Conservation (phyloP, 1,140 invertebrate genomes). For the Psix sp. region DNA sequence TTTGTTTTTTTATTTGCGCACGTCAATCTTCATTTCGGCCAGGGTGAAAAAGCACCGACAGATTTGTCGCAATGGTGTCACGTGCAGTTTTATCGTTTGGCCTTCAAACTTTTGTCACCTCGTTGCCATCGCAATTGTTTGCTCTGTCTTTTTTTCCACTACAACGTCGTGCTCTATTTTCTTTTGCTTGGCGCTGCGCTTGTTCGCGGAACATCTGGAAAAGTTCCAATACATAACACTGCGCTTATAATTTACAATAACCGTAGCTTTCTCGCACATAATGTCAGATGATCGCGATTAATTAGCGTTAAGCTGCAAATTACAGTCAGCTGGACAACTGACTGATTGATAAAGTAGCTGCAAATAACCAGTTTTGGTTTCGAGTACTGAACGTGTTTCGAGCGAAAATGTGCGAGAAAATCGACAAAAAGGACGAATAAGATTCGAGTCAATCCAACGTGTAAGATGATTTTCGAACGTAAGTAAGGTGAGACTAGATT, state of each 20-base stretch:
- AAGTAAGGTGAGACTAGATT: too few species aligned
- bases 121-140: conserved; percentile 35
- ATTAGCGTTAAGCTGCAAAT: conserved; percentile 36
- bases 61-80: conserved; percentile 32
- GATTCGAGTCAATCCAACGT: too few species aligned
- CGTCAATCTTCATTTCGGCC: conserved; percentile 30
- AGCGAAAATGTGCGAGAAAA: not conserved
- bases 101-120: conserved; percentile 41
- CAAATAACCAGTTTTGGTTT: not conserved
- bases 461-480: not conserved
- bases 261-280: conserved; percentile 20
- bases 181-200: conserved; percentile 10
- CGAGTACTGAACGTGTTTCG: not conserved
- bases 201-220: conserved; percentile 49
- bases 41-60: conserved; percentile 29
- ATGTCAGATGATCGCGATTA: conserved; percentile 43
- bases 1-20: not conserved
- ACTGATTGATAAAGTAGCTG: conserved; percentile 23
- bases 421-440: too few species aligned
- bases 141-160: conserved; percentile 24
- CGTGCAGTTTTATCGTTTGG: conserved; percentile 38
- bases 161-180: conserved; percentile 42
- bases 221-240: conserved; percentile 47
- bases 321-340: conserved; percentile 11
- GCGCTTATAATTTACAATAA: conserved; percentile 49